Evolutionary conservation across 2,113 vertebrate species (phyloP), one percentile per base, ranked within the genome.

Genomic region (Brachirus orientalis): DNA sequence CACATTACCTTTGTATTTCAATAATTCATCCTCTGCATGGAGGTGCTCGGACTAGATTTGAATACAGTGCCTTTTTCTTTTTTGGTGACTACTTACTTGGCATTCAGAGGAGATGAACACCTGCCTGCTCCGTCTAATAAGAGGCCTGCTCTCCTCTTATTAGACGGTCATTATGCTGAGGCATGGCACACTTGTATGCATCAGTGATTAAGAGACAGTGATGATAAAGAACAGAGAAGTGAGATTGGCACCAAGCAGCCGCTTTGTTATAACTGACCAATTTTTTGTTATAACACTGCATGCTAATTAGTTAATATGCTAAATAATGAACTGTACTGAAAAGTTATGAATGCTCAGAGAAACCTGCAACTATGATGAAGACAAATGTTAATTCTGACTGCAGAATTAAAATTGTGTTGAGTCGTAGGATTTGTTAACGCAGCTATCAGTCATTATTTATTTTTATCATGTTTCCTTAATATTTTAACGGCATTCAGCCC

Each of bases 231-330:
- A 41, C 43, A 58, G 43, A 17, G 60, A 47, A 55, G 40, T 40
- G 57, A 65, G 62, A 66, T 13, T 60, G 57, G 65, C 63, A 80
- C 41, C 41, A 59, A 19, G 62, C 57, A 20, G 54, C 14, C 35
- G 65, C 54, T 58, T 72, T 59, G 45, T 46, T 50, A 41, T 76
- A 70, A 84, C 77, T 83, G 78, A 53, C 16, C 11, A 20, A 43
- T 52, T 16, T 69, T 77, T 80, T 73, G 48, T 80, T 67, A 60
- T 56, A 45, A 5, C 65, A 77, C 59, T 50, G 65, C 71, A 43
- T 82, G 37, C 72, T 71, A 78, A 88, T 84, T 69, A 76, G 50
- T 59, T 63, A 59, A 80, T 61, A 79, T 74, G 53, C 64, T 80
- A 79, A 82, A 83, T 80, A 77, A 82, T 81, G 63, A 73, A 63